phyloP scores from a whole-genome alignment of 2,113 vertebrate species.

The Passer domesticus region DNA sequence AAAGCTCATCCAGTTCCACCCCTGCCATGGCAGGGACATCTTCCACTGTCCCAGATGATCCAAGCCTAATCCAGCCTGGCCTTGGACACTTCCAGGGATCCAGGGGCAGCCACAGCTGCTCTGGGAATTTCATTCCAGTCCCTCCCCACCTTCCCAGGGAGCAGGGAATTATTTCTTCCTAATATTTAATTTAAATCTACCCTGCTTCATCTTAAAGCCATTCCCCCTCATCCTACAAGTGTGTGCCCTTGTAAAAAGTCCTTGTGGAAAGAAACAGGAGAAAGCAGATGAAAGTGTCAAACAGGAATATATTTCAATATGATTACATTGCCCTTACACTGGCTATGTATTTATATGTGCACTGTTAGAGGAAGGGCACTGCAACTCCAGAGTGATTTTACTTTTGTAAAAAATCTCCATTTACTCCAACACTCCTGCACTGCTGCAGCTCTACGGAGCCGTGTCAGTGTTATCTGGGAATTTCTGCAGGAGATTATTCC shows the following conservation, averaged over 20 bases:
- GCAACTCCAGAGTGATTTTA: neutral
- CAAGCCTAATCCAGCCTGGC: rapidly evolving
- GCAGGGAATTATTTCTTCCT: neutral
- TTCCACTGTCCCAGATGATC: neutral
- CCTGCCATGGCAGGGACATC: neutral
- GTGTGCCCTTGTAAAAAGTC: neutral
- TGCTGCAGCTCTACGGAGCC: neutral
- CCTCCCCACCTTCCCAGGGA: rapidly evolving
- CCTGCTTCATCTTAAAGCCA: neutral
- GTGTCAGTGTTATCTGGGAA: neutral
- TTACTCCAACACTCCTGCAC: neutral
- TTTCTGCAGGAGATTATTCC: neutral
- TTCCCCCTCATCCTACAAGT: neutral
- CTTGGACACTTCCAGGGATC: neutral
- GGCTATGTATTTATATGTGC: neutral
- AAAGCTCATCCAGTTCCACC: rapidly evolving
- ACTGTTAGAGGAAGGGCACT: neutral
- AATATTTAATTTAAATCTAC: neutral
- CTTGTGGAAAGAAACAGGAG: neutral
- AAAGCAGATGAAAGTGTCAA: neutral
- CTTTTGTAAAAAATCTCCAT: neutral
- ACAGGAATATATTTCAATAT: neutral
- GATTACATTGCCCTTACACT: neutral
- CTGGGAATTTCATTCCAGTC: neutral
- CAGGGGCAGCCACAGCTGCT: neutral